Evolutionary conservation across 2,797 vertebrate genomes (phyloP), one percentile per base, ranked within the genome.

Genomic region (Hypotaenidia okinawae): DNA sequence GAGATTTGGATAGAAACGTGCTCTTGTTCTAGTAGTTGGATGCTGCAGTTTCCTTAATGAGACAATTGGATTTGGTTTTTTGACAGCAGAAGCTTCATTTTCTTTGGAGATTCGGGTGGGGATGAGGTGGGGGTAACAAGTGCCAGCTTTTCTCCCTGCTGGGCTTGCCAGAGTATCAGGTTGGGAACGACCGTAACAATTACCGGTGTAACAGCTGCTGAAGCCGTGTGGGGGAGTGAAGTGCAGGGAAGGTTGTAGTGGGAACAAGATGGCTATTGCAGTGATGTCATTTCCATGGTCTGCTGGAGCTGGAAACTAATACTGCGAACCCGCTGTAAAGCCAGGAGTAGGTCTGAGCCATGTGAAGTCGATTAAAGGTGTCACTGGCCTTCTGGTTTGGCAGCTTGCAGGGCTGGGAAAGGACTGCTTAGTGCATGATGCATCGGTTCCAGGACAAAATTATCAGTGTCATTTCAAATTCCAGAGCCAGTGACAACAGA

Each of bases 381-480:
- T 33, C 68, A 4, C 23, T 74, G 57, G 15, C 58, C 37, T 21
- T 25, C 78, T 84, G 62, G 10, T 39, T 54, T 91, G 89, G 75
- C 74, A 84, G 49, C 68, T 58, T 47, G 28, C n/a, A 14, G 54
- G 2, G 3, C 45, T 69, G 72, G 75, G 72, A 6, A 59, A 9
- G 52, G 49, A 74, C 41, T 1, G 9, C 49, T 10, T 0, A 74
- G 45, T 1, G 8, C 49, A 13, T 0, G 2, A 33, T 37, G 64
- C 25, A 7, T n/a, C 5, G 2, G 18, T 28, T 88, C 66, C 45
- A 55, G 41, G 43, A 54, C 35, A 13, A 4, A 33, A n/a, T 47
- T 22, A n/a, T 33, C 58, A 15, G 30, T 7, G 33, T 49, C 3
- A 1, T 43, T 67, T 24, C 3, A 10, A 37, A 2, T 47, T 52